Percentiles rank a stretch among this genome's conserved stretches.
Evolutionary conservation across 2,113 vertebrate species (phyloP).

Genomic region (Conger conger): DNA sequence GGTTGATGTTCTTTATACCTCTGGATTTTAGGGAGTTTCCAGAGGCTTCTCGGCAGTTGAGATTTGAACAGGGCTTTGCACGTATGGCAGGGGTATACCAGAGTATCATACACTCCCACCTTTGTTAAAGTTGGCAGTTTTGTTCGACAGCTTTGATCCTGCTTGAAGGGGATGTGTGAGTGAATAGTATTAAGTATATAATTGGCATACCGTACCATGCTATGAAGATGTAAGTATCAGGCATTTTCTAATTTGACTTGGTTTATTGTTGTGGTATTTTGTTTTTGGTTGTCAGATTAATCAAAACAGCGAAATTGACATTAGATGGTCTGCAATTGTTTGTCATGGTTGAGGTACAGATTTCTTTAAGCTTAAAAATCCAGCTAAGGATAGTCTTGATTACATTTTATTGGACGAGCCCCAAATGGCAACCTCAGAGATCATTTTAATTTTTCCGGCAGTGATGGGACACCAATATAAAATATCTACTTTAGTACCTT

Average conservation of each 20-base stretch:
- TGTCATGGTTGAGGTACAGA: no score
- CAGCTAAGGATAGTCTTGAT: no score
- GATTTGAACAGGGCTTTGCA: neutral
- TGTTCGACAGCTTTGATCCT: neutral
- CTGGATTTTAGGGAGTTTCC: slow-evolving; percentile 57
- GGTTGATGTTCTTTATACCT: neutral
- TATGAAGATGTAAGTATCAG: neutral
- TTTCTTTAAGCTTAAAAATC: no score
- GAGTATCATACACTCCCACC: neutral
- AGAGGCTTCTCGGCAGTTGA: slow-evolving; percentile 5
- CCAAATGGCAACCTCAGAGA: no score
- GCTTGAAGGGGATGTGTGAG: neutral
- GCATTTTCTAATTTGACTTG: neutral
- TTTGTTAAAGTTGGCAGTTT: neutral
- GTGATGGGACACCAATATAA: no score
- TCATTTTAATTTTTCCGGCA: no score
- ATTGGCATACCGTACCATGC: neutral
- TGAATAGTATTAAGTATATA: neutral
- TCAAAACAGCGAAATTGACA: neutral
- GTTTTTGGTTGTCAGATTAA: neutral
- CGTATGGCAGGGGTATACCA: neutral
- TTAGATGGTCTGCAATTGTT: no score
- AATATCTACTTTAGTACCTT: neutral
- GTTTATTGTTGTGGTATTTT: neutral
- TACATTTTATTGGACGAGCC: no score